phyloP scores from a whole-genome alignment of 1,140 invertebrate species.

The Micrasema minimum region DNA sequence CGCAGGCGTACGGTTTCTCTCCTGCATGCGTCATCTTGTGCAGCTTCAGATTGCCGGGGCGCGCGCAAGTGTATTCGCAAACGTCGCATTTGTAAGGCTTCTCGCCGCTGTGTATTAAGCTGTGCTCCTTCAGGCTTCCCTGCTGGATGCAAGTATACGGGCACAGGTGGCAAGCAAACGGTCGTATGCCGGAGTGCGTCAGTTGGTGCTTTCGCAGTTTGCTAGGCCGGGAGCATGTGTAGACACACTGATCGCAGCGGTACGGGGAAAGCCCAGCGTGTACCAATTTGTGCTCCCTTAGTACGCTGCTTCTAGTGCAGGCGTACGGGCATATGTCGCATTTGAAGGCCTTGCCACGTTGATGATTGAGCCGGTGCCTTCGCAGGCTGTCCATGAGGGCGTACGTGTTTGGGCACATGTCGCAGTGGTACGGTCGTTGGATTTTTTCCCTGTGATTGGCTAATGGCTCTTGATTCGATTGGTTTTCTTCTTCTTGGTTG shows the following conservation, averaged over 20 bases:
- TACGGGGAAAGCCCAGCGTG: constrained; percentile 18
- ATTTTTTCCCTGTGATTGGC: too few species aligned
- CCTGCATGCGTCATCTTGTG: constrained; percentile 30
- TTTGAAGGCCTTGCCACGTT: constrained; percentile 10
- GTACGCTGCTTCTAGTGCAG: neutral
- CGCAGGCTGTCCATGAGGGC: neutral
- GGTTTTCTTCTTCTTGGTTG: too few species aligned
- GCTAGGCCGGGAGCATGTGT: constrained; percentile 10
- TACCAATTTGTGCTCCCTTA: constrained; percentile 15
- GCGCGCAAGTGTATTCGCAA: constrained; percentile 27
- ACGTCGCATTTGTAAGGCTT: constrained; percentile 24
- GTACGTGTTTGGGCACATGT: neutral
- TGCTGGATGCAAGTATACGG: constrained; percentile 14
- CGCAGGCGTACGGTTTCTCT: constrained; percentile 18
- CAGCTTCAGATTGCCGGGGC: constrained; percentile 5
- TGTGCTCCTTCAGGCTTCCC: constrained; percentile 26
- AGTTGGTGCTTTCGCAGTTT: constrained; percentile 20
- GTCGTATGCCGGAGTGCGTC: constrained; percentile 15
- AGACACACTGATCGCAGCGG: constrained; percentile 23
- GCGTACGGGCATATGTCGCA: constrained; percentile 21
- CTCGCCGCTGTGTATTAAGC: constrained; percentile 21
- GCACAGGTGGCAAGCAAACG: constrained; percentile 14
- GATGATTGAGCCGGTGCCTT: constrained; percentile 3
- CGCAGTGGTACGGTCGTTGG: constrained; percentile 6
- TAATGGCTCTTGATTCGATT: too few species aligned